These are phyloP conservation scores for Zaprionus vittiger DNA, from an alignment of 1,140 invertebrate species.

Conservation along the genomic window DNA sequence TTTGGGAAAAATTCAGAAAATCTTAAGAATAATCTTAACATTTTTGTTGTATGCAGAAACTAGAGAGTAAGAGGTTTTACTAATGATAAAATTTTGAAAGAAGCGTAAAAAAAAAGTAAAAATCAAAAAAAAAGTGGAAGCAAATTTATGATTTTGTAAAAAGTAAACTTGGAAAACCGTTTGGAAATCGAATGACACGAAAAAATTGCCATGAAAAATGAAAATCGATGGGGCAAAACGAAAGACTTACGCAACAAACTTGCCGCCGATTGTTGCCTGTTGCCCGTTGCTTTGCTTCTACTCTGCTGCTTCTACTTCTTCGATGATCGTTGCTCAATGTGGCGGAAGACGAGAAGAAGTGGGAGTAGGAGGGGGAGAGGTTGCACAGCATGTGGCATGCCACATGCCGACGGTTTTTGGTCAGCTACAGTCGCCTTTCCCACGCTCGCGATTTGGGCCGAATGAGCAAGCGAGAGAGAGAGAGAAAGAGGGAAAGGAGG, in stretches of 20 bases:
- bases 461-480: background rate
- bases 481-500: background rate
- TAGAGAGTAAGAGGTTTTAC: background rate
- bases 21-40: too few species aligned
- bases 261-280: slow-evolving; percentile 13
- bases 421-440: slow-evolving; percentile 26
- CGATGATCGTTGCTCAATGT: background rate
- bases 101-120: too few species aligned
- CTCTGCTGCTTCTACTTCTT: background rate
- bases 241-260: slow-evolving; percentile 78
- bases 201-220: slow-evolving; percentile 4
- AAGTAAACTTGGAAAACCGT: too few species aligned
- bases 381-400: slow-evolving; percentile 21
- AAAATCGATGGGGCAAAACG: slow-evolving; percentile 36
- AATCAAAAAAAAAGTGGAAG: too few species aligned
- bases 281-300: background rate
- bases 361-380: background rate
- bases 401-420: slow-evolving; percentile 5
- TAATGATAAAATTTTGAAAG: too few species aligned
- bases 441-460: slow-evolving; percentile 43
- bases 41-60: too few species aligned
- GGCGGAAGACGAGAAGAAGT: background rate
- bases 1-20: too few species aligned
- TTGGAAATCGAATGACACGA: background rate
- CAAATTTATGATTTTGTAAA: too few species aligned